Evolutionary conservation across 2,888 invertebrate species (phyloP), one percentile per base, ranked within the genome.

Genomic region (Alloscopus bannaensis): DNA sequence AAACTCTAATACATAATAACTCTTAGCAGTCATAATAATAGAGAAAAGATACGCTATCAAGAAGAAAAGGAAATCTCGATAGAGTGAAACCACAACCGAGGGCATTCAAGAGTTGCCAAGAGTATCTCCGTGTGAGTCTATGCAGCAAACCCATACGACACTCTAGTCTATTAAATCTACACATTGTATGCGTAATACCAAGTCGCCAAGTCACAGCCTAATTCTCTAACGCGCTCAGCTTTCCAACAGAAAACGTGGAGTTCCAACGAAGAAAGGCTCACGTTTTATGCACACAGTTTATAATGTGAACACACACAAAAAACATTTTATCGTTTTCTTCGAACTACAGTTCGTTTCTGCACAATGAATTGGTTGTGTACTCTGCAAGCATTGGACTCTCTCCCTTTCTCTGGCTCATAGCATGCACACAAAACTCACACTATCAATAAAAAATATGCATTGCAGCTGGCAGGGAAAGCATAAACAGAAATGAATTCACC

Each of bases 71-170:
- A 60, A 71, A 62, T 55, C 55, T 26, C 36, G n/a, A 47, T 40
- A 55, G 42, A 31, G 47, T 65, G 36, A 62, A 73, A 65, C 73
- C 73, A 62, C 76, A 76, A 76, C 68, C 76, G 68, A n/a, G 76
- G 76, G 76, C 68, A 68, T 45, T 36, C 50, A 36, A 47, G 29
- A 42, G 26, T 28, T 71, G 71, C 71, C 64, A 73, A 65, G 22
- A 59, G 59, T 18, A 11, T 45, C 64, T 28, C 29, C 28, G 11
- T 22, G 29, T 11, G 26, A 36, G 31, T 47, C 29, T 45, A 55
- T 69, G 22, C 29, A n/a, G 18, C 22, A 50, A n/a, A 22, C 20
- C 55, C 40, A 11, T 28, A 36, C 24, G 29, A 31, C n/a, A 72
- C 20, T 18, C 59, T 18, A 24, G 4, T 28, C 3, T 24, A 18